Evolutionary conservation across 2,797 vertebrate species (phyloP), one percentile per base, ranked within the genome.

Genomic region (Eidolon dupreanum): DNA sequence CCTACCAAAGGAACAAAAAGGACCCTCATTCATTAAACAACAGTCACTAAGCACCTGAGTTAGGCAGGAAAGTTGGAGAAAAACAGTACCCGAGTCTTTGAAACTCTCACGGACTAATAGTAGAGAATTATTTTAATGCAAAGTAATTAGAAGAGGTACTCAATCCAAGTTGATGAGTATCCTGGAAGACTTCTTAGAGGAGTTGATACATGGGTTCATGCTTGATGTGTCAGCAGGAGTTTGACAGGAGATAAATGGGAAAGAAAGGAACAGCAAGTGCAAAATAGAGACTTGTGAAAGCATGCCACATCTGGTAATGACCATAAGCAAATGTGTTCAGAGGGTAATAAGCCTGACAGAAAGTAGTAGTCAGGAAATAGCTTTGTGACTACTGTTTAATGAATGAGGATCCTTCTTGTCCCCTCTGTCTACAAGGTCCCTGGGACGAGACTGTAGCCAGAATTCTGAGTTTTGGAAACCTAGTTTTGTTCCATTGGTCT

Each of bases 121-220:
- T 41, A 46, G 22, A 87, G 38, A 96, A 90, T 65, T 20, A 65
- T 70, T 65, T 77, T 77, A 83, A 94, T 75, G 24, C 28, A 85
- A 92, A 79, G 20, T 95, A 53, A 63, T 88, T 74, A 84, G 16
- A 90, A 63, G 41, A 85, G 36, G 7, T 9, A 46, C 36, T 31
- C 20, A 70, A 70, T 13, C 8, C 11, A 84, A 36, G 26, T 84
- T 88, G 31, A 41, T 22, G 16, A 91, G 36, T 55, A 49, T 61
- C 16, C 26, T 16, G 28, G 43, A 63, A 85, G 36, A 85, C 28
- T 84, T 84, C 31, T 57, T 91, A 33, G 26, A 81, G 19, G 31
- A 81, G 28, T 8, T 57, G 19, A 81, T 43, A 73, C 9, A 31
- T 63, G 55, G 78, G 8, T 78, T 79, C 19, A 17, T 31, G 9